phyloP scores from a whole-genome alignment of 1,140 invertebrate genomes.

The Colletes gigas region DNA sequence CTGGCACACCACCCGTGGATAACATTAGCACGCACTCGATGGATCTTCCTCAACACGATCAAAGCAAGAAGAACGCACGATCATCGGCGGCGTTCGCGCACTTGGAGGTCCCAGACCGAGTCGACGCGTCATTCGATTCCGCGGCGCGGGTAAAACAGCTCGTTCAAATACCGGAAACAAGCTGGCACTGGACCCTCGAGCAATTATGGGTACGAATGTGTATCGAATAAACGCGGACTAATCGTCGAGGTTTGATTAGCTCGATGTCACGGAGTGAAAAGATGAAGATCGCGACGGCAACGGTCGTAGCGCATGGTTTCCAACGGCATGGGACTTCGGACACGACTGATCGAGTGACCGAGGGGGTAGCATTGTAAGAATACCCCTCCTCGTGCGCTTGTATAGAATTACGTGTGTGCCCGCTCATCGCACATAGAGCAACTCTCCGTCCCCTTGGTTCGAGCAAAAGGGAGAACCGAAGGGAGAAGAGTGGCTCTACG shows the following conservation, averaged over 20 bases:
- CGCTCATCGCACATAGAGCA: conserved; percentile 57
- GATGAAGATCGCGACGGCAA: not conserved
- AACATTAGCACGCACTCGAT: not conserved
- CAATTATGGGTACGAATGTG: no score
- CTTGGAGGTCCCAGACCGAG: conserved; percentile 8
- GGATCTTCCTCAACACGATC: not conserved
- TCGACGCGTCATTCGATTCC: not conserved
- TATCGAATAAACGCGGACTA: no score
- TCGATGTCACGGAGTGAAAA: not conserved
- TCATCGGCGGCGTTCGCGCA: not conserved
- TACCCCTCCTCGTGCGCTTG: conserved; percentile 77
- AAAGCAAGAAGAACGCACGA: not conserved
- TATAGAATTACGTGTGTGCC: conserved; percentile 77
- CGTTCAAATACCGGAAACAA: not conserved
- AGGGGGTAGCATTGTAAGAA: conserved; percentile 79
- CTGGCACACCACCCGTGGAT: not conserved
- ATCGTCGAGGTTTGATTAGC: no score
- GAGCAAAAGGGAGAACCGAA: conserved; percentile 49
- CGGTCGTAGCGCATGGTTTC: conserved; percentile 56
- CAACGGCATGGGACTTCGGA: conserved; percentile 74
- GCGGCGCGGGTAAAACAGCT: conserved; percentile 6
- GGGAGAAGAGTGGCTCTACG: conserved; percentile 57
- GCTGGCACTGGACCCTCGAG: no score
- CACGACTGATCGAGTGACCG: conserved; percentile 81
- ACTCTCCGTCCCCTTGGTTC: conserved; percentile 56